These are phyloP conservation scores for Belonocnema kinseyi DNA, from an alignment of 1,140 invertebrate species.

Conservation along the genomic window DNA sequence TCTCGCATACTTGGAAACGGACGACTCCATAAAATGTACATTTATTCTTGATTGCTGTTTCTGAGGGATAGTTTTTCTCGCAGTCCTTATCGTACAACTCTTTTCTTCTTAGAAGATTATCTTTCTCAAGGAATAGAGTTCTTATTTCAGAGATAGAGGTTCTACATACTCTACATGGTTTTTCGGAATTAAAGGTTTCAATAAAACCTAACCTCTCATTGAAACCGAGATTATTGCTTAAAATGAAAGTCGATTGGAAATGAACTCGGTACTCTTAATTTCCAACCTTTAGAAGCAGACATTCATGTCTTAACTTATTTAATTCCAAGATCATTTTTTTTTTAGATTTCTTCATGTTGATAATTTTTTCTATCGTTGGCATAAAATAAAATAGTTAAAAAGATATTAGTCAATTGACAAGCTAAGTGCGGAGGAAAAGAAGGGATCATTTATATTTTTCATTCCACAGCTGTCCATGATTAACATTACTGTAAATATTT, in stretches of 20 bases:
- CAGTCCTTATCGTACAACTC: constrained; percentile 39
- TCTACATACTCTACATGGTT: constrained; percentile 44
- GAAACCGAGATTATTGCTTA: too few species aligned
- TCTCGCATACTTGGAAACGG: constrained; percentile 34
- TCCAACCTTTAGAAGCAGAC: too few species aligned
- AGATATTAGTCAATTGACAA: constrained; percentile 37
- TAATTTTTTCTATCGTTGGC: constrained; percentile 43
- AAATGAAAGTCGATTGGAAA: too few species aligned
- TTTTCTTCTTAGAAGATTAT: constrained; percentile 36
- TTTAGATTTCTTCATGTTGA: constrained; percentile 34
- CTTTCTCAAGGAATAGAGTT: constrained; percentile 14
- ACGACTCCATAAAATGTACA: constrained; percentile 29
- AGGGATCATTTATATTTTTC: constrained; percentile 28
- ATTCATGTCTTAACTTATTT: too few species aligned
- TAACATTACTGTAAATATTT: constrained; percentile 34
- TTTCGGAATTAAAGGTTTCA: constrained; percentile 28
- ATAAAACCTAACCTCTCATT: too few species aligned
- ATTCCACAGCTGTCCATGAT: constrained; percentile 31
- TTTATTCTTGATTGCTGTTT: constrained; percentile 36
- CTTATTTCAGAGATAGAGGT: constrained; percentile 38
- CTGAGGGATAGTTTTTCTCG: not conserved
- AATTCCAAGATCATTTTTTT: too few species aligned
- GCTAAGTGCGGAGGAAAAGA: constrained; percentile 38
- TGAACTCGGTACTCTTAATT: too few species aligned
- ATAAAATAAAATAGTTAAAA: constrained; percentile 40